Evolutionary conservation across 2,113 vertebrate species (phyloP).

Genomic region (Mohoua ochrocephala): DNA sequence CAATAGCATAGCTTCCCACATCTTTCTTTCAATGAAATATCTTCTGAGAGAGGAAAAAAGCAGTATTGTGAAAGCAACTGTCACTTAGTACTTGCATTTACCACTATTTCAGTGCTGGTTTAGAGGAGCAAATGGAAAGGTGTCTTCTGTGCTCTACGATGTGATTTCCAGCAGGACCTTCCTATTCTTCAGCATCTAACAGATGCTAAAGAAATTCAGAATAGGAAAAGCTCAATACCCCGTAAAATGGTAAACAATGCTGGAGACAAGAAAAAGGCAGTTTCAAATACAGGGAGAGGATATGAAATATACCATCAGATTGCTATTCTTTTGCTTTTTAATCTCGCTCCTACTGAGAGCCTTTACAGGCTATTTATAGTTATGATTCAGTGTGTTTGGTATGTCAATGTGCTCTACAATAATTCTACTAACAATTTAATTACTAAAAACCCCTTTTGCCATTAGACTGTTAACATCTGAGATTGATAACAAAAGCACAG

Average conservation of each 20-base stretch:
- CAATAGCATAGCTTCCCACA: background rate
- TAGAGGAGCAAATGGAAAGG: background rate
- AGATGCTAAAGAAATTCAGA: background rate
- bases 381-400: constrained; percentile 24
- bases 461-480: constrained; percentile 28
- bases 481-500: constrained; percentile 58
- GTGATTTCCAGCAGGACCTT: background rate
- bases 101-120: accelerated
- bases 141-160: background rate
- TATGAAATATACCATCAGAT: background rate
- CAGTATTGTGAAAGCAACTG: background rate
- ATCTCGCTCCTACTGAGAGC: background rate
- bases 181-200: background rate
- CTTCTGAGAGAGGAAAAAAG: background rate
- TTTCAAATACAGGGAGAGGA: background rate
- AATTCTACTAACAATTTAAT: constrained; percentile 47
- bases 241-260: background rate
- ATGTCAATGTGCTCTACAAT: background rate
- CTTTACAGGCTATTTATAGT: constrained; percentile 5
- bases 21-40: background rate
- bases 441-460: constrained; percentile 30
- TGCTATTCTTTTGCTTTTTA: background rate
- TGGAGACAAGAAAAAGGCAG: background rate
- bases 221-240: background rate
- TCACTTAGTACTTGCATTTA: background rate